phyloP scores from a whole-genome alignment of 2,113 vertebrate genomes.

The Cromileptes altivelis region DNA sequence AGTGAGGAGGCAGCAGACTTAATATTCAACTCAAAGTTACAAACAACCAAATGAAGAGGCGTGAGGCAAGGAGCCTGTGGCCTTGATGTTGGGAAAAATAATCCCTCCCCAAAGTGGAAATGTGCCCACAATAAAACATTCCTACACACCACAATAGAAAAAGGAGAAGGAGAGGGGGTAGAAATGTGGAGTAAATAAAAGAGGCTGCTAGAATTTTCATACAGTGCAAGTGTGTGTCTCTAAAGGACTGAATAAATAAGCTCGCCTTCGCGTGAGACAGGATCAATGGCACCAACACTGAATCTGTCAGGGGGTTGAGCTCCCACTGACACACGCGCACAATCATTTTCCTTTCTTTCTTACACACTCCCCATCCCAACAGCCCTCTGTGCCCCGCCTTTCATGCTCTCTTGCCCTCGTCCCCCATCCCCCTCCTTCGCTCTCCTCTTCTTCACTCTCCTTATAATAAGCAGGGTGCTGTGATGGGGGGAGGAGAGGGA shows the following conservation, averaged over 20 bases:
- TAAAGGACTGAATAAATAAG: conserved; percentile 67
- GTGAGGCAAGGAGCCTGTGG: conserved; percentile 10
- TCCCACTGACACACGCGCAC: conserved; percentile 48
- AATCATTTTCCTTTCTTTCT: conserved; percentile 56
- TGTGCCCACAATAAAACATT: conserved; percentile 39
- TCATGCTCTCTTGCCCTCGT: conserved; percentile 51
- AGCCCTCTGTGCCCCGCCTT: conserved; percentile 37
- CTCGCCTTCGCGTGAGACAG: conserved; percentile 39
- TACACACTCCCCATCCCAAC: conserved; percentile 26
- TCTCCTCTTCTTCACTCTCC: conserved; percentile 18
- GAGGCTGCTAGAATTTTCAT: conserved; percentile 11
- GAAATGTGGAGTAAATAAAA: conserved; percentile 39
- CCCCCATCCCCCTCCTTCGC: conserved; percentile 42
- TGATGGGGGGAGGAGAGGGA: conserved; percentile 3
- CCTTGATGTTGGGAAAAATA: conserved; percentile 48
- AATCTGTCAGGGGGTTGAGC: conserved; percentile 55
- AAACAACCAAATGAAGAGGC: conserved; percentile 31
- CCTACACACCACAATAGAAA: neutral
- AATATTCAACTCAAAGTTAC: conserved; percentile 51
- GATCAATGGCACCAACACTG: conserved; percentile 64
- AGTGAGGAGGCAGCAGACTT: conserved; percentile 6
- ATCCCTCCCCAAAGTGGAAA: conserved; percentile 46
- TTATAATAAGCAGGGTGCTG: conserved; percentile 30
- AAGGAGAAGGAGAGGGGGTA: neutral
- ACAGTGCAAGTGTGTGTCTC: conserved; percentile 36